Base-by-base conservation (phyloP, 2,888 invertebrate genomes). In the Athrips mouffetella region DNA sequence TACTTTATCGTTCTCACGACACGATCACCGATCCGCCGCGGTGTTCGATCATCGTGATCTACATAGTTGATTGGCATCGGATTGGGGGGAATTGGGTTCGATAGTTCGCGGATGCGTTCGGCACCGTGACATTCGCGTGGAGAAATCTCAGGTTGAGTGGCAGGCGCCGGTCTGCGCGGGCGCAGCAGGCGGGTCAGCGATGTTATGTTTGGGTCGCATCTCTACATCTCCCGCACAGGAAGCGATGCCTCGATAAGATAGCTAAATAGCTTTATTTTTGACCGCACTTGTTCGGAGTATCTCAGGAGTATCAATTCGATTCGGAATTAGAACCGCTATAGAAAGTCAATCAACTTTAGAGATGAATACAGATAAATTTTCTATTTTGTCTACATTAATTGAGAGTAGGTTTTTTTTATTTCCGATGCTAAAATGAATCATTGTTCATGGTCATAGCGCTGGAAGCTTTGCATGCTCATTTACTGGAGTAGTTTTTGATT, bases 1-100 rank as follows among this genome's bases (percentile, higher is more conserved):
- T 79, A 74, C 76, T 72, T 73, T 79, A 79, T 77, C 79, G 80
- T 86, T 88, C 87, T 86, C 87, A 88, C 85, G 86, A 80, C 77
- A 76, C 73, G 68, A 73, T 68, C 80, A 65, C 70, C 70, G 77
- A 76, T 74, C 70, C 73, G 73, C 68, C 60, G 65, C 62, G 72
- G 76, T 71, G 75, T 76, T 77, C 76, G 76, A 72, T 78, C 74
- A 82, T 85, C 71, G 70, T 80, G 83, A 80, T 84, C 88, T 79
- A 87, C 80, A 84, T 85, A 76, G 75, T 70, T 79, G 86, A 87
- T 88, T 86, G 80, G 82, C 72, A 68, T 76, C 81, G 79, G 80
- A 80, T 87, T 80, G 69, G 74, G 64, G 65, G 68, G 73, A 84
- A 85, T 81, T 80, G 69, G 80, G 74, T 67, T 78, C 64, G 62